These are phyloP conservation scores for Leucophenga maculata DNA, from an alignment of 2,888 invertebrate species.

Conservation along the genomic window DNA sequence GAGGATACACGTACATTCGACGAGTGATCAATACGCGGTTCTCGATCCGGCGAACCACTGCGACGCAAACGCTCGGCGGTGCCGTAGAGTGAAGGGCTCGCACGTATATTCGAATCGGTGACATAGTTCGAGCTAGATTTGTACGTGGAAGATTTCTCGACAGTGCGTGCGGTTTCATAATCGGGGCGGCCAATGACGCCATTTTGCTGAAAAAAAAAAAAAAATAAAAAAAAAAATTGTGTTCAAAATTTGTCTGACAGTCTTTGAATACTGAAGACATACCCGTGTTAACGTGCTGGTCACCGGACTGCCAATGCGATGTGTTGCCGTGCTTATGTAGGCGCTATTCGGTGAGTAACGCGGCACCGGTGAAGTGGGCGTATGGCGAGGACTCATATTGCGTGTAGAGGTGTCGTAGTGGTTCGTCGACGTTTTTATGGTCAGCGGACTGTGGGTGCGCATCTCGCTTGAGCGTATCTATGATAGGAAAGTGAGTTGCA, in stretches of 20 bases:
- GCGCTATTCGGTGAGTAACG: conserved; percentile 75
- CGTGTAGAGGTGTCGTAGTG: conserved; percentile 68
- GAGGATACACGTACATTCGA: conserved; percentile 77
- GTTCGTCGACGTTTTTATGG: conserved; percentile 70
- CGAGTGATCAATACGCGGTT: conserved; percentile 74
- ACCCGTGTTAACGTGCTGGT: conserved; percentile 57
- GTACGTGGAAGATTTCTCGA: conserved; percentile 73
- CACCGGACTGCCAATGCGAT: conserved; percentile 70
- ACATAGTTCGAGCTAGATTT: conserved; percentile 74
- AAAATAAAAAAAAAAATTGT: neutral
- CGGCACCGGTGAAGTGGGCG: conserved; percentile 69
- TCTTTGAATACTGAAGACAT: neutral
- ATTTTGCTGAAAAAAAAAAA: conserved; percentile 46
- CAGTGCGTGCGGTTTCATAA: conserved; percentile 67
- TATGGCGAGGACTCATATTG: conserved; percentile 69
- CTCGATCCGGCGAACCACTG: conserved; percentile 73
- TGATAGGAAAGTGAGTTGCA: conserved; percentile 20
- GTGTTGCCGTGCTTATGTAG: conserved; percentile 73
- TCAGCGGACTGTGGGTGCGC: conserved; percentile 70
- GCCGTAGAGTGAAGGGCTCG: conserved; percentile 75
- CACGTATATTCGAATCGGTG: conserved; percentile 68
- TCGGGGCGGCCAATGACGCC: conserved; percentile 54
- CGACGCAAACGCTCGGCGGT: conserved; percentile 71
- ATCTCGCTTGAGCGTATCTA: conserved; percentile 71
- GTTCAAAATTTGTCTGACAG: neutral